Base-by-base conservation (phyloP, 2,888 invertebrate species). In the Atherix ibis region DNA sequence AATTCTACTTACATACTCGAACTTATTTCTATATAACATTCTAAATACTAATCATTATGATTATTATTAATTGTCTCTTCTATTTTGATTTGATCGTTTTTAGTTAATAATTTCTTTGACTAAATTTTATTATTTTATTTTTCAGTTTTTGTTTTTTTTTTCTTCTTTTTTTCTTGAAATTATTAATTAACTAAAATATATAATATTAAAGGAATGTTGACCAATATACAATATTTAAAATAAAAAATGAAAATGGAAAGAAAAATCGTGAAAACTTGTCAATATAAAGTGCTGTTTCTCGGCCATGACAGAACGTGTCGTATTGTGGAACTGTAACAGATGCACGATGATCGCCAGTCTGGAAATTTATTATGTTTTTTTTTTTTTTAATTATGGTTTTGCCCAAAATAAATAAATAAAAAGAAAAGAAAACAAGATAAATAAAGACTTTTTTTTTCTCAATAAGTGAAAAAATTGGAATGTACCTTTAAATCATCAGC, bases 141-240 rank as follows among this genome's bases (percentile, higher is more conserved):
- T n/a, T n/a, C n/a, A n/a, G n/a, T n/a, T n/a, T n/a, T n/a, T n/a
- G n/a, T n/a, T n/a, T n/a, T n/a, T n/a, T n/a, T n/a, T n/a, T n/a
- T n/a, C n/a, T n/a, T n/a, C n/a, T n/a, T n/a, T n/a, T n/a, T n/a
- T n/a, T n/a, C n/a, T n/a, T n/a, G n/a, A n/a, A n/a, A n/a, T n/a
- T n/a, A n/a, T n/a, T n/a, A n/a, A n/a, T n/a, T n/a, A n/a, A n/a
- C n/a, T n/a, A n/a, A n/a, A n/a, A n/a, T n/a, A n/a, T n/a, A n/a
- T n/a, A n/a, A n/a, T 22, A 22, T 22, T 36, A 36, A 10, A 36
- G 26, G 19, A 36, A 36, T 19, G 36, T 36, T 17, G 36, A 36
- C 88, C 88, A 88, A 56, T 88, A 88, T 10, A 83, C 80, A 43
- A 87, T 76, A 54, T 88, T 88, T n/a, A 88, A 67, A 50, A 87